These are phyloP conservation scores for Pandemis corylana DNA, from an alignment of 2,888 invertebrate genomes.

Conservation along the genomic window DNA sequence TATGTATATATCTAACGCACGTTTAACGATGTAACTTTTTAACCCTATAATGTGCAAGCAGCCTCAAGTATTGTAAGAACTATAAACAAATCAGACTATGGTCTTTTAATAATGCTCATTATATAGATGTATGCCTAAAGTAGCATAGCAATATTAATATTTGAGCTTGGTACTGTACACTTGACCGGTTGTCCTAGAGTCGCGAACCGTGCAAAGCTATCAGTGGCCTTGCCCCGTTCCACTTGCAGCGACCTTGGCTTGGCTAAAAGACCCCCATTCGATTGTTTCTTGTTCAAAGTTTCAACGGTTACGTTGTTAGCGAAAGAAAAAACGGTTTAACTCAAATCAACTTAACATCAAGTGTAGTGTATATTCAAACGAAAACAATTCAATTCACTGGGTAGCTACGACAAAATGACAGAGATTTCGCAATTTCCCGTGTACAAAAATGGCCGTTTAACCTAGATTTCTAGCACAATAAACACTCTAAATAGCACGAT, in stretches of 20 bases:
- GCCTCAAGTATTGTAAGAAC: too few relatives aligned
- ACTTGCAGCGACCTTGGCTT: conserved; percentile 57
- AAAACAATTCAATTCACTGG: background rate
- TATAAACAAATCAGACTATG: too few relatives aligned
- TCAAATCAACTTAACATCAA: too few relatives aligned
- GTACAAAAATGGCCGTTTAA: conserved; percentile 13
- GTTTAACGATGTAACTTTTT: too few relatives aligned
- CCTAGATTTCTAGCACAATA: conserved; percentile 23
- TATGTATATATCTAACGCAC: too few relatives aligned
- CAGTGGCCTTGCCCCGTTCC: conserved; percentile 63
- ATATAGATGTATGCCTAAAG: background rate
- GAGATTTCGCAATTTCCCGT: background rate
- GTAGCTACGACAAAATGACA: background rate
- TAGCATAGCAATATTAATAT: background rate
- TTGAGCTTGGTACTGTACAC: background rate
- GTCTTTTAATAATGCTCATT: background rate
- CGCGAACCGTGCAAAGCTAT: conserved; percentile 47
- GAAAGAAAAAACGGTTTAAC: background rate
- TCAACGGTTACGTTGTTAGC: too few relatives aligned
- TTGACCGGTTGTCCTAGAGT: conserved; percentile 33
- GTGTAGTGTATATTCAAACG: background rate
- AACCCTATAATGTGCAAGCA: too few relatives aligned
- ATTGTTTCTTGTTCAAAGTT: too few relatives aligned
- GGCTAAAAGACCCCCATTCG: conserved; percentile 16
- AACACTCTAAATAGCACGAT: conserved; percentile 23